These are phyloP conservation scores for Periophthalmus modestus DNA, from an alignment of 2,113 vertebrate species.

Conservation along the genomic window DNA sequence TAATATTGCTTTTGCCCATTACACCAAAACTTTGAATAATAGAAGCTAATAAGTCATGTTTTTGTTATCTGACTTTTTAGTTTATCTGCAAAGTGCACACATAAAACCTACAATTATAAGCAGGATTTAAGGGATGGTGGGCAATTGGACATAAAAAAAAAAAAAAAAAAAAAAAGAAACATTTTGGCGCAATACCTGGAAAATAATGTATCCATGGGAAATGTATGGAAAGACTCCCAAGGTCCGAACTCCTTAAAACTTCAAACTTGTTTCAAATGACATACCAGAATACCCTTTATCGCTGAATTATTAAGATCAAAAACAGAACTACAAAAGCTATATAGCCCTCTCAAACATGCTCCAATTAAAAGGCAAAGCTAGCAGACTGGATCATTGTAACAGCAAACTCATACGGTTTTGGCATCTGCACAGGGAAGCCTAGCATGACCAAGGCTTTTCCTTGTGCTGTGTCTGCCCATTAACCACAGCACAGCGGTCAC, in stretches of 20 bases:
- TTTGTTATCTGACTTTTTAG: too few species aligned
- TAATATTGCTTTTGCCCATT: too few species aligned
- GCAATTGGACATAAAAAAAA: too few species aligned
- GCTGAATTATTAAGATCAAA: too few species aligned
- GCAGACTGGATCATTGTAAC: not conserved
- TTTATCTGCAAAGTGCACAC: too few species aligned
- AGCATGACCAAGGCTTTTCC: conserved; percentile 33
- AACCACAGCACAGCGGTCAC: conserved; percentile 58
- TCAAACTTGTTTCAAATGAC: not conserved
- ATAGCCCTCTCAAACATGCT: not conserved
- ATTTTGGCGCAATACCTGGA: too few species aligned
- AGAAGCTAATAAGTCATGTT: too few species aligned
- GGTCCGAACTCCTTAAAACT: not conserved
- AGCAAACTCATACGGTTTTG: conserved; percentile 42
- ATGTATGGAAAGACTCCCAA: not conserved
- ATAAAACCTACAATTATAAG: too few species aligned
- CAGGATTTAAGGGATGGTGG: too few species aligned
- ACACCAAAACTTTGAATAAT: too few species aligned
- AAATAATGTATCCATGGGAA: not conserved
- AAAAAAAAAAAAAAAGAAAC: too few species aligned
- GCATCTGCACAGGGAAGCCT: conserved; percentile 17
- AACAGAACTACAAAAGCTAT: too few species aligned
- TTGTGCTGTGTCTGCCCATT: conserved; percentile 33
- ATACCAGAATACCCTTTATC: not conserved
- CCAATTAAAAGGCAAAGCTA: not conserved